Base-by-base conservation (phyloP, 2,888 invertebrate genomes). In the Caenorhabditis sp. region DNA sequence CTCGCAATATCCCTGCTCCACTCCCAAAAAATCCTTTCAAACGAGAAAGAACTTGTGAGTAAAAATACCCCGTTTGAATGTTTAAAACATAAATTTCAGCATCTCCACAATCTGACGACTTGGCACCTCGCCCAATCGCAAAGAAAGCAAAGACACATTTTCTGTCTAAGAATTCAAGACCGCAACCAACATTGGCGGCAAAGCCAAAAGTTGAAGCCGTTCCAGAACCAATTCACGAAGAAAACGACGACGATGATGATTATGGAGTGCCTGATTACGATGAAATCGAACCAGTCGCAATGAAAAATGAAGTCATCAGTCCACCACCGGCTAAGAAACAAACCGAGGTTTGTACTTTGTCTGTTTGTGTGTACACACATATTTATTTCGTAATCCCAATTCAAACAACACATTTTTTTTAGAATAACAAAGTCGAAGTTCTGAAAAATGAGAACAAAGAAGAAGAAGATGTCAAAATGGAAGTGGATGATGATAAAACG, bases 181-280 rank as follows among this genome's bases (percentile, higher is more conserved):
- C 43, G 3, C 43, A 36, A 25, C 17, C 57, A 1, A 20, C 1
- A 1, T 31, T 20, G 31, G 36, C 17, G 25, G 25, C 21, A 21
- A 26, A 56, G 17, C 53, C 53, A 21, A 25, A 53, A 23, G 64
- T 43, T 17, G 52, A 60, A 27, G 27, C 36, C 1, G 25, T 59
- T 8, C 25, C 3, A 43, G 43, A 43, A 17, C 43, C 43, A 43
- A 43, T 43, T 43, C 20, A 52, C 50, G 63, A 63, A 53, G 76
- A 65, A 7, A 38, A 68, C 21, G 64, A 72, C 5, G 67, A 60
- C 26, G 64, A 64, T 25, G 43, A 67, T 31, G 68, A 73, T 49
- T 65, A 71, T 36, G 68, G 66, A 43, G 57, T 69, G 21, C 73
- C 69, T n/a, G 69, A 69, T n/a, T 52, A 57, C 23, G 67, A 66